Conservation (phyloP, 2,888 invertebrate genomes). For the Pristionchus exspectatus region DNA sequence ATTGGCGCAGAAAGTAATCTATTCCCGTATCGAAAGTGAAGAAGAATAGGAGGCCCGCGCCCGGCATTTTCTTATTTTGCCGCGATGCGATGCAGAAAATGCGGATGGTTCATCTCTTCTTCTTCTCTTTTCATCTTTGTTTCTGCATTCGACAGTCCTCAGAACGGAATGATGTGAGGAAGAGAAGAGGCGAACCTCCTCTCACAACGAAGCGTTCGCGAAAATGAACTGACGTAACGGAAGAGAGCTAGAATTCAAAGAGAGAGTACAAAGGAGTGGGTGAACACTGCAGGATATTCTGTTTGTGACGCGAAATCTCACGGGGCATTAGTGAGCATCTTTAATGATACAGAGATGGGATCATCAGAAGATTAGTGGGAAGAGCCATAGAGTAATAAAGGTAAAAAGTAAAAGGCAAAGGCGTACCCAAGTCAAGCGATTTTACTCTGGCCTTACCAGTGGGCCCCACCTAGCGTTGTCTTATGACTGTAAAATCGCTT, state of each 20-base stretch:
- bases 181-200: neutral
- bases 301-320: neutral
- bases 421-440: too few species aligned
- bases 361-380: too few species aligned
- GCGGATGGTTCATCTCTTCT: neutral
- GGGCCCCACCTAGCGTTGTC: too few species aligned
- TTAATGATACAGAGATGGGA: too few species aligned
- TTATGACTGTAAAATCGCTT: too few species aligned
- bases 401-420: too few species aligned
- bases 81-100: neutral
- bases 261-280: neutral
- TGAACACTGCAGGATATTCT: neutral
- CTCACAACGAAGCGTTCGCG: neutral
- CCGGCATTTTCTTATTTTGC: constrained; percentile 4
- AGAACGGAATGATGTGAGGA: neutral
- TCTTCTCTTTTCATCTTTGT: neutral
- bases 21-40: neutral
- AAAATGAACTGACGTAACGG: neutral
- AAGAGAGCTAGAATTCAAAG: neutral
- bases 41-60: neutral
- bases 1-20: neutral
- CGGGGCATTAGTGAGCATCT: neutral
- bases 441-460: too few species aligned
- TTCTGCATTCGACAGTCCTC: constrained; percentile 18
- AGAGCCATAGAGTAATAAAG: too few species aligned